Percentiles rank a stretch among this genome's conserved stretches.
Evolutionary conservation across 2,113 vertebrate genomes (phyloP).

Genomic region (Halichoeres trimaculatus): DNA sequence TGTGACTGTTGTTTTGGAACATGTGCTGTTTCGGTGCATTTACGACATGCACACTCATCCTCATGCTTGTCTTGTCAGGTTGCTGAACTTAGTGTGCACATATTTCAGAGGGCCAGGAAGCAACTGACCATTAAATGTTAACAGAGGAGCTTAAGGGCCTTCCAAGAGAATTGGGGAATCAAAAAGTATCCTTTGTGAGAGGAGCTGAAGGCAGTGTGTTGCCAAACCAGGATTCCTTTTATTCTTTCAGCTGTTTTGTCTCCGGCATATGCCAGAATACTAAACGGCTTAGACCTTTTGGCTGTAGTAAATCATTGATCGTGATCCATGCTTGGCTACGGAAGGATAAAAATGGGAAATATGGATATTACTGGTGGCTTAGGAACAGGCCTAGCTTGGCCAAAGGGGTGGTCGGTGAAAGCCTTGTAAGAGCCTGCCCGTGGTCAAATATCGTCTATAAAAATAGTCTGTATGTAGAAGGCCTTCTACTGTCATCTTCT

Average conservation of each 20-base stretch:
- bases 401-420: slow-evolving; percentile 48
- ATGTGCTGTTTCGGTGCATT: background rate
- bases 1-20: background rate
- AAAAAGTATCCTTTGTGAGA: slow-evolving; percentile 38
- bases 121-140: background rate
- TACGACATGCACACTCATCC: background rate
- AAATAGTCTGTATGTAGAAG: background rate
- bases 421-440: slow-evolving; percentile 26
- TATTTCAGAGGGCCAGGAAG: background rate
- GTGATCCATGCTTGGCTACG: slow-evolving; percentile 49
- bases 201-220: slow-evolving; percentile 18
- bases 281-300: slow-evolving; percentile 44
- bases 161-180: slow-evolving; percentile 29
- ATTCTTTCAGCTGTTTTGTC: slow-evolving; percentile 59
- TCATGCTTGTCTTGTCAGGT: background rate
- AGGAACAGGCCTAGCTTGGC: slow-evolving; percentile 23
- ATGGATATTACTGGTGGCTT: slow-evolving; percentile 61
- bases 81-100: background rate
- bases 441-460: slow-evolving; percentile 18
- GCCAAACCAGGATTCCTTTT: slow-evolving; percentile 35
- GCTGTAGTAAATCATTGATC: slow-evolving; percentile 53
- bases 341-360: slow-evolving; percentile 49
- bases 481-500: background rate
- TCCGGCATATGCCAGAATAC: slow-evolving; percentile 31
- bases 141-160: background rate